These are phyloP conservation scores for Anarsia innoxiella DNA, from an alignment of 2,888 invertebrate species.

Conservation along the genomic window DNA sequence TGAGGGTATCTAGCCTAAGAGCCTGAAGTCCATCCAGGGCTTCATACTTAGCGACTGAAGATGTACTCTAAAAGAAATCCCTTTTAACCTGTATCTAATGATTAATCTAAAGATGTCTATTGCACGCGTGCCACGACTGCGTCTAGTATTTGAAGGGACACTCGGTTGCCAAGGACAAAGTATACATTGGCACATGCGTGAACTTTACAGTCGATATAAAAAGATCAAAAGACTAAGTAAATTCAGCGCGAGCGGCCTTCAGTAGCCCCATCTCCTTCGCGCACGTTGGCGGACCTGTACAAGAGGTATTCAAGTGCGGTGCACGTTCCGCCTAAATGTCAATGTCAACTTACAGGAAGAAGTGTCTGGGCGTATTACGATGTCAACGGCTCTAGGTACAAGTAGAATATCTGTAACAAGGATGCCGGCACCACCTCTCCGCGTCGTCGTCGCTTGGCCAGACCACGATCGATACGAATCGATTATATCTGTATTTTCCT, in stretches of 20 bases:
- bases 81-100: conserved; percentile 24
- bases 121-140: conserved; percentile 26
- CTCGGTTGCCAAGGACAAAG: conserved; percentile 53
- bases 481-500: too few relatives aligned
- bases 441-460: too few relatives aligned
- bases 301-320: conserved; percentile 15
- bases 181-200: conserved; percentile 33
- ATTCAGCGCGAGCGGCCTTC: conserved; percentile 35
- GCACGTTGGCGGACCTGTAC: conserved; percentile 32
- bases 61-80: conserved; percentile 8
- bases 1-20: too few relatives aligned
- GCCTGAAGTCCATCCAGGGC: too few relatives aligned
- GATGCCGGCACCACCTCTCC: conserved; percentile 23
- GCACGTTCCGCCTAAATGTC: conserved; percentile 51
- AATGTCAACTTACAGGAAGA: conserved; percentile 64
- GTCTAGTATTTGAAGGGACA: conserved; percentile 48
- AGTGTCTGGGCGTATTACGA: conserved; percentile 37
- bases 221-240: conserved; percentile 31
- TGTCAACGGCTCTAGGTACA: conserved; percentile 28
- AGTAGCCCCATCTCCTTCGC: conserved; percentile 27
- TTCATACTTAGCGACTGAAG: too few relatives aligned
- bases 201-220: conserved; percentile 40
- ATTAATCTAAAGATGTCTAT: conserved; percentile 19
- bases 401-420: conserved; percentile 45
- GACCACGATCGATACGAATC: too few relatives aligned